Percentiles rank a stretch among this genome's conserved stretches.
phyloP scores from a whole-genome alignment of 2,797 vertebrate genomes.

The Centropyge bicolor region DNA sequence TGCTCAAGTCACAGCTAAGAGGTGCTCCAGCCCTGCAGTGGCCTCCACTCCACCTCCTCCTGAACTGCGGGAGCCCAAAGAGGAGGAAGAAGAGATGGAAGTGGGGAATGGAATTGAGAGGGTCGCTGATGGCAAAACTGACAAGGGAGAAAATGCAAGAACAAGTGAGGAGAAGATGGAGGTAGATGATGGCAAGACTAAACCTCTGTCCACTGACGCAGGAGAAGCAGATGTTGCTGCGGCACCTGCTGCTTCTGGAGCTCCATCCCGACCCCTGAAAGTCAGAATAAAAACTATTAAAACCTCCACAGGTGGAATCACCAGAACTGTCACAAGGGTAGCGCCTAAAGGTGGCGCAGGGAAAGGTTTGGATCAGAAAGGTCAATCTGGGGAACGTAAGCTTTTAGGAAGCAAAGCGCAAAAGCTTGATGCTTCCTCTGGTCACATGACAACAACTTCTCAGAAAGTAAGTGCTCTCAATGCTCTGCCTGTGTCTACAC shows the following conservation, averaged over 20 bases:
- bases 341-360: constrained; percentile 81
- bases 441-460: constrained; percentile 71
- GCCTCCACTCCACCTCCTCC: constrained; percentile 83
- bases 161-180: constrained; percentile 83
- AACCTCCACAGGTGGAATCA: constrained; percentile 94
- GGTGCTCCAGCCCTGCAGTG: constrained; percentile 81
- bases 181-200: constrained; percentile 75
- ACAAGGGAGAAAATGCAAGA: constrained; percentile 74
- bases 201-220: constrained; percentile 56
- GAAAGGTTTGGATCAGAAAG: constrained; percentile 81
- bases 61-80: constrained; percentile 87
- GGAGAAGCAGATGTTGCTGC: constrained; percentile 64
- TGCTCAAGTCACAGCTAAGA: constrained; percentile 76
- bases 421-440: constrained; percentile 68
- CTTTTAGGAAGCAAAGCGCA: constrained; percentile 73
- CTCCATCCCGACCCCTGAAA: constrained; percentile 92
- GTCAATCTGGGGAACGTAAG: constrained; percentile 77
- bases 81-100: constrained; percentile 89
- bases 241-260: constrained; percentile 83
- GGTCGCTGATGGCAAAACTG: constrained; percentile 72
- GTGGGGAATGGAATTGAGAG: constrained; percentile 81
- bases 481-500: constrained; percentile 90
- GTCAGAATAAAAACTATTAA: constrained; percentile 98
- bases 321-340: constrained; percentile 94
- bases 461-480: constrained; percentile 86